phyloP scores from a whole-genome alignment of 2,888 invertebrate genomes.

The Diarsia mendica region DNA sequence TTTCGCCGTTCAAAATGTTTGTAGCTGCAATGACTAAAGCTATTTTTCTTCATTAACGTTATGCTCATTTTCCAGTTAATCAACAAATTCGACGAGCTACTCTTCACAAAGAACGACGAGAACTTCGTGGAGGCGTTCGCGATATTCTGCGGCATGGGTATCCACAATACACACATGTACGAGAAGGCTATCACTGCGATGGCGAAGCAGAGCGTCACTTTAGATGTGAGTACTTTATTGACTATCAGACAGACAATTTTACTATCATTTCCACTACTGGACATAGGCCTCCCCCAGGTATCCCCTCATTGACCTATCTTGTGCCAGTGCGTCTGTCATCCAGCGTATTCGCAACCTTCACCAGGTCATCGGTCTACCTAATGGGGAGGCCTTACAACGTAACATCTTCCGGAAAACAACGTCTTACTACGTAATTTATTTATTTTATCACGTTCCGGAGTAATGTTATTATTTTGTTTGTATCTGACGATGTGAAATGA shows the following conservation, averaged over 20 bases:
- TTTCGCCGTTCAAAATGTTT: background rate
- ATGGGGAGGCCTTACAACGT: no score
- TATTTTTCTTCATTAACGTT: background rate
- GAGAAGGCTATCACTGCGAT: constrained; percentile 98
- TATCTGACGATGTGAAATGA: background rate
- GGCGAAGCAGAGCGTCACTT: constrained; percentile 98
- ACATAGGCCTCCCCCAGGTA: no score
- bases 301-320: no score
- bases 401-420: no score
- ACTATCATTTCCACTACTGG: no score
- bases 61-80: constrained; percentile 92
- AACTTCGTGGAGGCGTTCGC: constrained; percentile 99
- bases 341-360: no score
- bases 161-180: constrained; percentile 99
- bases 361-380: no score
- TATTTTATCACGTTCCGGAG: background rate
- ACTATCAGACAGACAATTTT: no score
- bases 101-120: constrained; percentile 98
- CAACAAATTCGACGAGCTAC: constrained; percentile 97
- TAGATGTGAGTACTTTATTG: constrained; percentile 93
- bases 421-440: no score
- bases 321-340: no score
- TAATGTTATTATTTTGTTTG: background rate
- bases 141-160: constrained; percentile 99
- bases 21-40: background rate